Evolutionary conservation across 1,140 invertebrate genomes (phyloP).

Genomic region (Drosophila seguyi): DNA sequence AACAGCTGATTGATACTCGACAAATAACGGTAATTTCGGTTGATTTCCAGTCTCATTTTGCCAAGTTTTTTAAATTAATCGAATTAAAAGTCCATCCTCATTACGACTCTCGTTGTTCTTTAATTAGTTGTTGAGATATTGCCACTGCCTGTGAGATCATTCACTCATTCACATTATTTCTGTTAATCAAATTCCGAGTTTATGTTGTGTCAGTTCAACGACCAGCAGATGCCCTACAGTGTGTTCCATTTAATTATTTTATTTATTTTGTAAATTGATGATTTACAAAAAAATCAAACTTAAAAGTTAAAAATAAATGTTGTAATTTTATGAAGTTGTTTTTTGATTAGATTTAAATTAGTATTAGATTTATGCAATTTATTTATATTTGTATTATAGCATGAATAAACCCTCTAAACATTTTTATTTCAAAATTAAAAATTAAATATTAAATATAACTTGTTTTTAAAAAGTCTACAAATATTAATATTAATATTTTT

Average conservation of each 20-base stretch:
- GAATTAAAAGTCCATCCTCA: conserved; percentile 6
- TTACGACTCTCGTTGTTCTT: conserved; percentile 2
- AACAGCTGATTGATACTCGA: background rate
- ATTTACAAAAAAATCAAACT: too few relatives aligned
- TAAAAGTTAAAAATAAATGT: too few relatives aligned
- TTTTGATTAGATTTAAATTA: too few relatives aligned
- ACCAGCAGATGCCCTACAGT: background rate
- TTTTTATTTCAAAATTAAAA: too few relatives aligned
- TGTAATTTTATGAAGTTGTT: too few relatives aligned
- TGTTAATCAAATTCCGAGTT: background rate
- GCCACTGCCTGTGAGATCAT: background rate
- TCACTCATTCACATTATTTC: background rate
- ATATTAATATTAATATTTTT: too few relatives aligned
- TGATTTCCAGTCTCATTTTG: background rate
- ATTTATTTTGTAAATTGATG: background rate
- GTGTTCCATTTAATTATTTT: background rate
- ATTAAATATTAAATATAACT: too few relatives aligned
- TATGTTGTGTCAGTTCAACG: background rate
- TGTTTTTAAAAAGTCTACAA: too few relatives aligned
- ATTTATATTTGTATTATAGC: too few relatives aligned
- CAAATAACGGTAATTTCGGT: conserved; percentile 2
- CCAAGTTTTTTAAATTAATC: background rate
- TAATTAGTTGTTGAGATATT: conserved; percentile 13
- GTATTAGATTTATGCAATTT: too few relatives aligned
- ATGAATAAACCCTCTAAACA: too few relatives aligned